Evolutionary conservation across 2,888 invertebrate genomes (phyloP).

Genomic region (Coecobrya sp.): DNA sequence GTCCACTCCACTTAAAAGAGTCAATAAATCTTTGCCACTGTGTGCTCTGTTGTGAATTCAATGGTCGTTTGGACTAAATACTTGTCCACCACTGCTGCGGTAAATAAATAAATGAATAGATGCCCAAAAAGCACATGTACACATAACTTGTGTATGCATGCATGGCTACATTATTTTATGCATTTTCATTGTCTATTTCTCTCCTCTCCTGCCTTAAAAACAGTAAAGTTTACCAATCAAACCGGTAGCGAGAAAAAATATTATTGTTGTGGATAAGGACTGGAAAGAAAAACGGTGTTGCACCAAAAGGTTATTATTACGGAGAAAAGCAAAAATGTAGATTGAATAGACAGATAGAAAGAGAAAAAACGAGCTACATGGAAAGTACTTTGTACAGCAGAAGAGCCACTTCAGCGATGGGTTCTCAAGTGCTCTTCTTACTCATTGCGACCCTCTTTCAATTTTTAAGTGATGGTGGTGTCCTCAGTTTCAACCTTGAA

Average conservation of each 20-base stretch:
- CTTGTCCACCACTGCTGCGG: conserved; percentile 49
- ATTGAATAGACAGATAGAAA: conserved; percentile 58
- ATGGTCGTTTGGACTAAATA: conserved; percentile 38
- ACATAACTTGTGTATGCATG: conserved; percentile 18
- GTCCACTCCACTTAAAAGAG: conserved; percentile 71
- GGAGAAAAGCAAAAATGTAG: conserved; percentile 47
- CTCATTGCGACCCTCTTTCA: conserved; percentile 81
- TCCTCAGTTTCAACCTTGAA: conserved; percentile 92
- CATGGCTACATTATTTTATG: background rate
- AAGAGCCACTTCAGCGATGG: conserved; percentile 78
- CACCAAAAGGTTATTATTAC: conserved; percentile 2
- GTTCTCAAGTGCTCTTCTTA: conserved; percentile 84
- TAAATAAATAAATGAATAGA: conserved; percentile 21
- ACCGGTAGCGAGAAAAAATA: conserved; percentile 61
- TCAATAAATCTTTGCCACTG: conserved; percentile 78
- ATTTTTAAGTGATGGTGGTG: conserved; percentile 81
- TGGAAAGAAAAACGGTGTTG: conserved; percentile 34
- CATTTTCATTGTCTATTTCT: background rate
- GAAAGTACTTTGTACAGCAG: conserved; percentile 76
- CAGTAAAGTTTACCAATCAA: conserved; percentile 38
- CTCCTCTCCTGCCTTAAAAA: background rate
- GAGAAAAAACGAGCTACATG: conserved; percentile 64
- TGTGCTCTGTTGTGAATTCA: conserved; percentile 54
- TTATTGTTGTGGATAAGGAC: conserved; percentile 22
- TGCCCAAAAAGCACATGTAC: conserved; percentile 34